Evolutionary conservation across 2,113 vertebrate species (phyloP), one percentile per base, ranked within the genome.

Genomic region (Lepus europaeus): DNA sequence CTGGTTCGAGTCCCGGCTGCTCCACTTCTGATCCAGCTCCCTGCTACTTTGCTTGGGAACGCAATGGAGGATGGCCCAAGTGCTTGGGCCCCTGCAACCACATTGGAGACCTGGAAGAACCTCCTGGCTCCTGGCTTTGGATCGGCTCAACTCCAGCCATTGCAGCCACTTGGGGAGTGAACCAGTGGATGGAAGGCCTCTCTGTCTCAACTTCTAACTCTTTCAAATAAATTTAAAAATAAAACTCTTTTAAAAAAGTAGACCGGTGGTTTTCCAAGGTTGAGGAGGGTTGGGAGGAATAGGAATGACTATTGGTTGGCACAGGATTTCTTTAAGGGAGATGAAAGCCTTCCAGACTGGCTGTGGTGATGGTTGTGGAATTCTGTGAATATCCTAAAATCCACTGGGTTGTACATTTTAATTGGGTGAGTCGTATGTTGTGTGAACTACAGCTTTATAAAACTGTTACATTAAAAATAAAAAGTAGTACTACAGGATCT

Each of bases 381-480:
- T 51, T 76, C 66, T 83, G 63, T 33, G 78, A 84, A 63, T 70
- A 76, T 20, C 25, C 33, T 36, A 33, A 85, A 74, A 77, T 29
- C 1, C 7, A 78, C 0, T 39, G 51, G 91, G 74, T 22, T 80
- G 19, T 68, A 59, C 14, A 33, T 29, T 81, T 82, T 92, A n/a
- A 72, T 12, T 92, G 45, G 17, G 31, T 74, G 8, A 36, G 17
- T 83, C 91, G 22, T 45, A 23, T 70, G 14, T 25, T 45, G 59
- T 85, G 36, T 81, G 49, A 76, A 64, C 87, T 68, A 25, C 13
- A 64, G 66, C 56, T 76, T 77, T 85, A 80, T 36, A 80, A 76
- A 83, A 64, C 39, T 20, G 25, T 53, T 89, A 63, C 39, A 49
- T 69, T 91, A 90, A 77, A 94, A 94, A 90, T 49, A 49, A 89